Evolutionary conservation across 1,140 invertebrate species (phyloP).

Genomic region (Magallana gigas): DNA sequence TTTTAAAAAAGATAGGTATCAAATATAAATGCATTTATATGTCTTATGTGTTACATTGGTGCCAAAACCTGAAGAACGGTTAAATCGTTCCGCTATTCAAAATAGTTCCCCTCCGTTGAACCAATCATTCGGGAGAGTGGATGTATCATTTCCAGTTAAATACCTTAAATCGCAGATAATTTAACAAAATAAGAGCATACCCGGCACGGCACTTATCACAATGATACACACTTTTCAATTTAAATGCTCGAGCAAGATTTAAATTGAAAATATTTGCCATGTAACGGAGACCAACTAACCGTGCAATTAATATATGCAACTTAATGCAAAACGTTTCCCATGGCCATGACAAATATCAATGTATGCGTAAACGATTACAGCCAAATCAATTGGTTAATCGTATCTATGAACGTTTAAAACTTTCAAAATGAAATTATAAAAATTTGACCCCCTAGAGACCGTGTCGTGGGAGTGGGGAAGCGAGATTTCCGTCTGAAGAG

Average conservation of each 20-base stretch:
- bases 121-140: background rate
- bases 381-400: background rate
- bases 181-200: background rate
- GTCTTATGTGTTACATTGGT: too few relatives aligned
- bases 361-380: background rate
- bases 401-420: background rate
- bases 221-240: background rate
- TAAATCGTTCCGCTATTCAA: conserved; percentile 12
- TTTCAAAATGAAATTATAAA: background rate
- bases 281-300: conserved; percentile 8
- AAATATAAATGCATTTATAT: too few relatives aligned
- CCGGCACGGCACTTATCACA: background rate
- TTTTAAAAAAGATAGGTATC: too few relatives aligned
- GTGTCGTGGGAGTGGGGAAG: background rate
- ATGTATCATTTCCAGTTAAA: background rate
- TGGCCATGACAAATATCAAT: background rate
- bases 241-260: background rate
- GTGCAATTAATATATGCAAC: background rate
- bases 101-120: conserved; percentile 9
- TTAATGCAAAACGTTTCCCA: background rate
- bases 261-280: conserved; percentile 17
- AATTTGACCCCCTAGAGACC: background rate
- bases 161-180: conserved; percentile 4
- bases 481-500: background rate
- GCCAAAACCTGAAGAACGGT: background rate